phyloP scores from a whole-genome alignment of 2,113 vertebrate genomes.

The Leptodactylus fuscus region DNA sequence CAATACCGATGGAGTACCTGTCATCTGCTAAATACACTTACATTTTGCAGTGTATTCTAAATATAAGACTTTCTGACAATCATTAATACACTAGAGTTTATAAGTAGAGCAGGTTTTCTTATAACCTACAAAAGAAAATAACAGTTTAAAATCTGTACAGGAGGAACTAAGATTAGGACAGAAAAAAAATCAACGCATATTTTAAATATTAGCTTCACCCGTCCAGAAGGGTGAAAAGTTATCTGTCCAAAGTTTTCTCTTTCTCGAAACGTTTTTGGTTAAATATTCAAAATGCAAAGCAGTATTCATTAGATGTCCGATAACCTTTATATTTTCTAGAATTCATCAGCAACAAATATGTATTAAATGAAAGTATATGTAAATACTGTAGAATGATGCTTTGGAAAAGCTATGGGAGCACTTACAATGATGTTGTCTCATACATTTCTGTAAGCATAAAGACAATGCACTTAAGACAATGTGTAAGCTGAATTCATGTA shows the following conservation, averaged over 20 bases:
- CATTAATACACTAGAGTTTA: constrained; percentile 28
- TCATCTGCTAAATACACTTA: constrained; percentile 85
- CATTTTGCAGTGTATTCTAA: neutral
- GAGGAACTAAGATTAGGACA: neutral
- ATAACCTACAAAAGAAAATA: neutral
- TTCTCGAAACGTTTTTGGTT: neutral
- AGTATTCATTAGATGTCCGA: neutral
- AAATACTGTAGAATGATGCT: neutral
- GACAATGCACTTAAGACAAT: constrained; percentile 11
- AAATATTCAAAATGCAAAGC: neutral
- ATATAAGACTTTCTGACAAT: constrained; percentile 23
- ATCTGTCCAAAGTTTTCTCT: no score
- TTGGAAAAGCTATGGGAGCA: neutral
- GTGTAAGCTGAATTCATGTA: constrained; percentile 8
- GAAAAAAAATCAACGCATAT: neutral
- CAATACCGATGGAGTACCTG: constrained; percentile 94
- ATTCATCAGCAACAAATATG: neutral
- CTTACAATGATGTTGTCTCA: neutral
- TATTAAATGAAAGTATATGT: neutral
- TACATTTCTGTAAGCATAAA: neutral
- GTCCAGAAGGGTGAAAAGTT: neutral
- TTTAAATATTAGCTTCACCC: neutral
- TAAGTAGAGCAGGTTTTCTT: neutral
- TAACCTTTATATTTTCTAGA: neutral
- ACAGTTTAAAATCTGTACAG: neutral